A percentile compares a stretch with the other conserved stretches of the same genome.
Conservation (phyloP, 2,797 vertebrate genomes). For the Helostoma temminkii region DNA sequence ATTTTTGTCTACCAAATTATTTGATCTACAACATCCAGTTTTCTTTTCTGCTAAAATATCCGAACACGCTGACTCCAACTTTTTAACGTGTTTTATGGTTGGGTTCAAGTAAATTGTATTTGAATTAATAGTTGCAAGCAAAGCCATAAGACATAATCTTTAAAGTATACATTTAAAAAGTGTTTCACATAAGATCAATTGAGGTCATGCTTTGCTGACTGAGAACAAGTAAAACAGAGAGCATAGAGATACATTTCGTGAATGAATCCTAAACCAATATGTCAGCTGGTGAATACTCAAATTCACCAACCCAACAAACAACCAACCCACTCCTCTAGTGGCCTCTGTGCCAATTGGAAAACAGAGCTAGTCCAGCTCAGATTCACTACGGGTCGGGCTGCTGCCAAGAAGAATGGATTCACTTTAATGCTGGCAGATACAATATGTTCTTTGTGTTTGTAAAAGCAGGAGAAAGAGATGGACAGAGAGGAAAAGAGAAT, state of each 20-base stretch:
- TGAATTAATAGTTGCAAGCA: not conserved
- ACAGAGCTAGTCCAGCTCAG: conserved; percentile 64
- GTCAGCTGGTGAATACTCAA: conserved; percentile 71
- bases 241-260: conserved; percentile 52
- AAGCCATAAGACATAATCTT: not conserved
- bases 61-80: too few species aligned
- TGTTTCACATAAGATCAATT: conserved; percentile 36
- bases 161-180: not conserved
- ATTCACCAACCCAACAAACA: conserved; percentile 55
- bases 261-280: conserved; percentile 69
- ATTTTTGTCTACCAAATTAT: too few species aligned
- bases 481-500: conserved; percentile 37
- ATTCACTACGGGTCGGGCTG: conserved; percentile 63
- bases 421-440: conserved; percentile 80
- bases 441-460: conserved; percentile 83
- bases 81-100: too few species aligned
- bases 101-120: too few species aligned
- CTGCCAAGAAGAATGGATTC: conserved; percentile 78
- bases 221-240: conserved; percentile 28
- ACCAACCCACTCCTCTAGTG: conserved; percentile 55
- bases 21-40: too few species aligned
- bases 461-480: conserved; percentile 62
- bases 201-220: conserved; percentile 33
- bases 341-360: conserved; percentile 72
- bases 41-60: too few species aligned